A percentile compares a stretch with the other conserved stretches of the same genome.
Evolutionary conservation across 2,888 invertebrate genomes (phyloP).

Genomic region (Elegia similella): DNA sequence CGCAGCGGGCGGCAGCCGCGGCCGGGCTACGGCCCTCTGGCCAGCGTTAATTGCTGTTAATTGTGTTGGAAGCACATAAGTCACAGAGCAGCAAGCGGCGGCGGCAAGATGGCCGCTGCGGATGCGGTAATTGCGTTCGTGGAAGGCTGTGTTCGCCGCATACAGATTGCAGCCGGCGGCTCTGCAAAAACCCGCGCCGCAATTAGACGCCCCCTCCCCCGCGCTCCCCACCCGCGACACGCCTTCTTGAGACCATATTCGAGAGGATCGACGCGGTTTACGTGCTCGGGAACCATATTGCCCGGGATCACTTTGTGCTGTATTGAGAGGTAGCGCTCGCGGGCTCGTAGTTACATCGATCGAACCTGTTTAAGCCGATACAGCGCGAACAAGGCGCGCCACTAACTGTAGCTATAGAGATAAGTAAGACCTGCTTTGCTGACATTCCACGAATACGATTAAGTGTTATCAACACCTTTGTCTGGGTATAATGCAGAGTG

Average conservation of each 20-base stretch:
- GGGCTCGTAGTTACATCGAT: background rate
- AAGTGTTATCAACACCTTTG: background rate
- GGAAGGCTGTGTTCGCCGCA: conserved; percentile 59
- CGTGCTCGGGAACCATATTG: conserved; percentile 10
- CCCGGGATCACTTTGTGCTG: background rate
- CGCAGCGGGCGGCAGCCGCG: conserved; percentile 13
- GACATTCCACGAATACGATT: background rate
- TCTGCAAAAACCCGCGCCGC: conserved; percentile 55
- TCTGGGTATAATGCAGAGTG: background rate
- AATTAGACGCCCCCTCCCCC: conserved; percentile 46
- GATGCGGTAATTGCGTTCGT: conserved; percentile 76
- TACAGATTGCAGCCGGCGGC: conserved; percentile 56
- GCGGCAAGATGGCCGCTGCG: conserved; percentile 70
- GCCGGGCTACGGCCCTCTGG: conserved; percentile 24
- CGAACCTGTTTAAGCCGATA: background rate
- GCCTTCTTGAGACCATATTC: conserved; percentile 20
- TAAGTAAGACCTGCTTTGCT: background rate
- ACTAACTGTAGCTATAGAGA: no score
- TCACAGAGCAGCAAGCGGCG: conserved; percentile 33
- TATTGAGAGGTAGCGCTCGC: background rate
- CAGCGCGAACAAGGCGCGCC: background rate
- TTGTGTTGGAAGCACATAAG: conserved; percentile 46
- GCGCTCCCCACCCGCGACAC: conserved; percentile 21
- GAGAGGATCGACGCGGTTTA: background rate
- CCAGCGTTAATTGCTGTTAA: conserved; percentile 62